Conservation (phyloP, 2,888 invertebrate species). For the Marasmarcha lunaedactyla region DNA sequence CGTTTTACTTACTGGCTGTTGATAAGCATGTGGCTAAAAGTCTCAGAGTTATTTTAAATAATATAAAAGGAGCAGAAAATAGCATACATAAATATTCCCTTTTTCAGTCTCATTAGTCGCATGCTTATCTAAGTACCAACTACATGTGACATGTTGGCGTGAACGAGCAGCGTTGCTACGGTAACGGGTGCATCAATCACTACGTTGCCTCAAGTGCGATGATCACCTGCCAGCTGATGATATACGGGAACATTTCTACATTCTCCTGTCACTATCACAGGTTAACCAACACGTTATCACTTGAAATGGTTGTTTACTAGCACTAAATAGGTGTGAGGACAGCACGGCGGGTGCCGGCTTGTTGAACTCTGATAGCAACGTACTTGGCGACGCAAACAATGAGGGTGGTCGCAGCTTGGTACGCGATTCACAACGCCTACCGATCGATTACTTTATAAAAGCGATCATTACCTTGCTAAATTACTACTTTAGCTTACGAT, state of each 20-base stretch:
- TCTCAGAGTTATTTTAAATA: no score
- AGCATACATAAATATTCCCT: no score
- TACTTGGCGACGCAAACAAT: slow-evolving; percentile 58
- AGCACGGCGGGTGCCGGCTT: slow-evolving; percentile 29
- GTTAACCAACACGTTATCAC: neutral
- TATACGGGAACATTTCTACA: slow-evolving; percentile 62
- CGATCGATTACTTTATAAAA: slow-evolving; percentile 42
- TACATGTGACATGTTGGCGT: slow-evolving; percentile 28
- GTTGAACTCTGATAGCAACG: slow-evolving; percentile 51
- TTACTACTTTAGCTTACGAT: neutral
- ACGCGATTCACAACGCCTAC: slow-evolving; percentile 35
- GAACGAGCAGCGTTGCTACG: slow-evolving; percentile 34
- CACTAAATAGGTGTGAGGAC: slow-evolving; percentile 35
- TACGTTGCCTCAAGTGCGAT: slow-evolving; percentile 16
- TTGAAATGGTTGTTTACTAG: slow-evolving; percentile 30
- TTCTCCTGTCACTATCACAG: slow-evolving; percentile 23
- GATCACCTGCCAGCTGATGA: slow-evolving; percentile 62
- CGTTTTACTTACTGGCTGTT: no score
- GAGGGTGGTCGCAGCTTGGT: slow-evolving; percentile 63
- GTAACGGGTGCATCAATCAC: slow-evolving; percentile 37
- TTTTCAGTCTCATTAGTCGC: no score
- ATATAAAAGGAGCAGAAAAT: slow-evolving; percentile 8
- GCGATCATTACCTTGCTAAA: neutral
- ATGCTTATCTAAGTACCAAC: slow-evolving; percentile 12
- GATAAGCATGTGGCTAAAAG: neutral